Evolutionary conservation across 2,113 vertebrate genomes (phyloP).

Genomic region (Pelvicachromis taeniatus): DNA sequence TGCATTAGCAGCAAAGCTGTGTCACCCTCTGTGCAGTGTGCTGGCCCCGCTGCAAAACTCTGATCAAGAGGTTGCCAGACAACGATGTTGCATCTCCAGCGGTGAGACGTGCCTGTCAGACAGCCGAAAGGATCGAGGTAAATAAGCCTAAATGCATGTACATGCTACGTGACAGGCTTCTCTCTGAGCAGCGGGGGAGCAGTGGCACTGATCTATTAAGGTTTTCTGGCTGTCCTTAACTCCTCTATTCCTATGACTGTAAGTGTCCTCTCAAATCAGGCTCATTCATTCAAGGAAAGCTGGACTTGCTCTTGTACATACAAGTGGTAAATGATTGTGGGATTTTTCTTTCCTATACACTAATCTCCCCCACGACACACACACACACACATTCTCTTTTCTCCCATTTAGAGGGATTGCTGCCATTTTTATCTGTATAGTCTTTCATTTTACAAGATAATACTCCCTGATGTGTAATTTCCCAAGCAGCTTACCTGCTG

Average conservation of each 20-base stretch:
- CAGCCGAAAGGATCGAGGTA: constrained; percentile 50
- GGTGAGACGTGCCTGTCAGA: constrained; percentile 61
- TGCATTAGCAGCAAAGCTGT: neutral
- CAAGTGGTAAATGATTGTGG: constrained; percentile 7
- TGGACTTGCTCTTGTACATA: constrained; percentile 31
- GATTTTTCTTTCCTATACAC: neutral
- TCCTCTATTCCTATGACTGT: constrained; percentile 10
- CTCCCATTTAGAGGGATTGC: constrained; percentile 3
- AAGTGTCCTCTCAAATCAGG: neutral
- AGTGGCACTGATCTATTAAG: constrained; percentile 38
- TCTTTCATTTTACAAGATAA: constrained; percentile 11
- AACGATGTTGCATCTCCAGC: constrained; percentile 53
- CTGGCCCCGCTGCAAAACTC: constrained; percentile 6
- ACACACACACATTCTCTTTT: neutral
- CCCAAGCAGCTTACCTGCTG: constrained; percentile 12
- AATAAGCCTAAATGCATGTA: constrained; percentile 64
- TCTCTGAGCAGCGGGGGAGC: constrained; percentile 24
- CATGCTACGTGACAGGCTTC: constrained; percentile 51
- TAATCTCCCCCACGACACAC: neutral
- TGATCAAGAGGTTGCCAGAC: constrained; percentile 63
- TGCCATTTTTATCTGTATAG: neutral
- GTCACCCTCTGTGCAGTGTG: neutral
- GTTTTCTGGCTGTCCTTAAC: constrained; percentile 2
- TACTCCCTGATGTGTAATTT: neutral
- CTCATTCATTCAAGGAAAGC: constrained; percentile 7